Evolutionary conservation across 2,888 invertebrate species (phyloP).

Genomic region (Drosophila quinaria): DNA sequence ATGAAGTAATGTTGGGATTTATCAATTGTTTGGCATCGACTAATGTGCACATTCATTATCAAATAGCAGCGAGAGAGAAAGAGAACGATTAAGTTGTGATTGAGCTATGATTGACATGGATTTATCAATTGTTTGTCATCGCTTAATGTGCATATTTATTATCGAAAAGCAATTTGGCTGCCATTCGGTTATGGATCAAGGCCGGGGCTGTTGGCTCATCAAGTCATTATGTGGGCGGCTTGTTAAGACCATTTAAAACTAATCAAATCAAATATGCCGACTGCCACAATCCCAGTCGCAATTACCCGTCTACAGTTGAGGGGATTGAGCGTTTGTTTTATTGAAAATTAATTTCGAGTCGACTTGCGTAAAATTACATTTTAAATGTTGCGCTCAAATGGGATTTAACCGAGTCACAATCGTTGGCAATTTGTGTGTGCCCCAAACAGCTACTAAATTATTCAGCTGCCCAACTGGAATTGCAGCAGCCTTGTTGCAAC

Average conservation of each 20-base stretch:
- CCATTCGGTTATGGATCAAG: conserved; percentile 1
- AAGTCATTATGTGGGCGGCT: conserved; percentile 68
- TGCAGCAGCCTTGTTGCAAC: conserved; percentile 43
- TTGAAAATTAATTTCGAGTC: conserved; percentile 77
- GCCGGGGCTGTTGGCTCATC: conserved; percentile 35
- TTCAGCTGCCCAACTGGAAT: conserved; percentile 65
- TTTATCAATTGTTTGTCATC: conserved; percentile 55
- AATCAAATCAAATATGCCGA: conserved; percentile 80
- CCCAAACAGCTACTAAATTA: conserved; percentile 56
- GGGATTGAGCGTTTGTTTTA: conserved; percentile 46
- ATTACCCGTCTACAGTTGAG: conserved; percentile 20
- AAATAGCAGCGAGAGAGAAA: conserved; percentile 40
- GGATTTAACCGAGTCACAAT: conserved; percentile 55
- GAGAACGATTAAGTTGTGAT: not conserved
- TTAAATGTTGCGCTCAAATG: conserved; percentile 74
- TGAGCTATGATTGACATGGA: not conserved
- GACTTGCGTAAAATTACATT: conserved; percentile 70
- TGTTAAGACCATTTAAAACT: conserved; percentile 73
- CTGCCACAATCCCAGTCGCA: conserved; percentile 41
- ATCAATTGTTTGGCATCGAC: conserved; percentile 52
- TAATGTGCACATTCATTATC: conserved; percentile 75
- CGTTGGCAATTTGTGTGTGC: conserved; percentile 25
- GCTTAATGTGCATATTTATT: conserved; percentile 74
- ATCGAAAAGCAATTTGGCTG: conserved; percentile 63
- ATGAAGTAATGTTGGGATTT: conserved; percentile 18